Base-by-base conservation (phyloP, 2,113 vertebrate genomes). In the Athene cunicularia region DNA sequence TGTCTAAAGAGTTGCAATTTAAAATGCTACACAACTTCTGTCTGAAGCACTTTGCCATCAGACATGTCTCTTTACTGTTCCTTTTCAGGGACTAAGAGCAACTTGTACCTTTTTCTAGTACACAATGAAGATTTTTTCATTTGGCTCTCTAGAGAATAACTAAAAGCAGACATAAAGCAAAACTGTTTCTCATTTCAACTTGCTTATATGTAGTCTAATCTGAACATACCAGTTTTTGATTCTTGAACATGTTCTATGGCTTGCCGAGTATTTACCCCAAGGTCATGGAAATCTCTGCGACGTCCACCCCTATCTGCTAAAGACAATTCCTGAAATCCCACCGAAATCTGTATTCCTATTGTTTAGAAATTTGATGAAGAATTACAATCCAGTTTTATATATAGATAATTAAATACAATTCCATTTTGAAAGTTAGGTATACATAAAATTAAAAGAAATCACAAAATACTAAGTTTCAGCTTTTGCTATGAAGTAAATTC, bases 201-300 rank as follows among this genome's bases (percentile, higher is more conserved):
- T 80, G 43, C 24, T 90, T 37, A 2, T 2, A 20, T 10, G 12
- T 9, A 91, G 35, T 59, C 12, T 41, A 22, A 72, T 84, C 14
- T 3, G 11, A 32, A 86, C 97, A 24, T 83, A 99, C 99, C 99
- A 53, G 96, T 98, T 97, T 99, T 99, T 14, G 99, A 99, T 1
- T 99, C 99, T 64, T 97, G 99, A 11, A 99, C 99, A 18, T 99
- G 99, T 33, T 98, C 98, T 75, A 99, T 99, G 15, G 98, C 91
- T 90, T 99, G 98, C 26, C 99, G 98, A 27, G 99, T 99, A 92
- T 99, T 98, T 10, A 99, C 74, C 12, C 99, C 99, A 1, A 97
- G 90, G 91, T 99, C 99, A 22, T 99, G 95, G 43, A 99, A 99
- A 94, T 99, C 99, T 53, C 98, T 95, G 3, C 98, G 98, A 19